Evolutionary conservation across 1,140 invertebrate species (phyloP).

Genomic region (Conopomorpha cramerella): DNA sequence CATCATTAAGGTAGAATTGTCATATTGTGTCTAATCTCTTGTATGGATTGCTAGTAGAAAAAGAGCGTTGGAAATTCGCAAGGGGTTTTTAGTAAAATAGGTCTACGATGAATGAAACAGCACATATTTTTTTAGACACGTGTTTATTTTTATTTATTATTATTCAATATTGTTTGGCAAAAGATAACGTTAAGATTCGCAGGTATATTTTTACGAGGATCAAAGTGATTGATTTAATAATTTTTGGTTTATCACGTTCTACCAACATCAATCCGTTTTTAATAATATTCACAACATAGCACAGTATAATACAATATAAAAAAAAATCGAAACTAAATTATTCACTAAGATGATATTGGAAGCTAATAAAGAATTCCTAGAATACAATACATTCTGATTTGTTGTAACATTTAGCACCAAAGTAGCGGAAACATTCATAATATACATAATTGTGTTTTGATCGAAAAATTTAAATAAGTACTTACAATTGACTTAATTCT

Average conservation of each 20-base stretch:
- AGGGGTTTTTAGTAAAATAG: no score
- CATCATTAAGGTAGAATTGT: no score
- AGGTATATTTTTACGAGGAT: no score
- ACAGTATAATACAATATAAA: slow-evolving; percentile 5
- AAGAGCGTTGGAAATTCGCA: no score
- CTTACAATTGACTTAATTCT: no score
- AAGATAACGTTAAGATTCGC: no score
- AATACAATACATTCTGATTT: no score
- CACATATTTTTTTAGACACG: slow-evolving; percentile 19
- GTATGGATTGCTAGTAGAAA: no score
- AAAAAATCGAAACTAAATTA: slow-evolving; percentile 15
- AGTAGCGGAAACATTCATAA: slow-evolving; percentile 11
- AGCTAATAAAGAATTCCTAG: no score
- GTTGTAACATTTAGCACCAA: slow-evolving; percentile 22
- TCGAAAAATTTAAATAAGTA: neutral
- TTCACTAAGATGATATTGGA: no score
- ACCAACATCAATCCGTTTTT: slow-evolving; percentile 23
- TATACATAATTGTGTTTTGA: slow-evolving; percentile 4
- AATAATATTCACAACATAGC: slow-evolving; percentile 17
- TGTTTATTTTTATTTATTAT: no score
- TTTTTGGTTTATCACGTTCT: slow-evolving; percentile 55
- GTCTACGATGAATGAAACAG: slow-evolving; percentile 8
- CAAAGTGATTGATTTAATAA: slow-evolving; percentile 40
- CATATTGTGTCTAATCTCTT: no score
- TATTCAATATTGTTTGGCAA: slow-evolving; percentile 22